Percentiles rank a stretch among this genome's conserved stretches.
Conservation (phyloP, 2,113 vertebrate species). For the Syngnathus scovelli region DNA sequence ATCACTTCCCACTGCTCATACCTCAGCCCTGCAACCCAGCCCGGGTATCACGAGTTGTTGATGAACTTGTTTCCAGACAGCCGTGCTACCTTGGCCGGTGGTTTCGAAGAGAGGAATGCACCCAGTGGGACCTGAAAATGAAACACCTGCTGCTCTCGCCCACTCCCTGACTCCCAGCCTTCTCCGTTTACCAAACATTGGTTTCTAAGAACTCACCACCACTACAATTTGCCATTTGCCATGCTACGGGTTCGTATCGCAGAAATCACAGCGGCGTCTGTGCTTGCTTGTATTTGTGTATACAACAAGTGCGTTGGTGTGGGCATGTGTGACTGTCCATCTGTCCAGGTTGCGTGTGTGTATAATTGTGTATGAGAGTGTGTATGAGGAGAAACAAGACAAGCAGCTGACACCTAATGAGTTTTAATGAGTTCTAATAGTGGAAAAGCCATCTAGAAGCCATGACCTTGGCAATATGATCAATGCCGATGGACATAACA, state of each 20-base stretch:
- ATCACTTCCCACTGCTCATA: conserved; percentile 15
- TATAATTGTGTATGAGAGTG: conserved; percentile 41
- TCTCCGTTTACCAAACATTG: conserved; percentile 74
- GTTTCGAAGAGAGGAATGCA: conserved; percentile 55
- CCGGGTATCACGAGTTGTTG: conserved; percentile 47
- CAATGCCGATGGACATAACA: conserved; percentile 62
- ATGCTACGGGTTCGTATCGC: conserved; percentile 30
- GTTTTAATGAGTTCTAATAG: conserved; percentile 75
- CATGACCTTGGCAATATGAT: conserved; percentile 68
- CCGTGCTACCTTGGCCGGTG: conserved; percentile 50
- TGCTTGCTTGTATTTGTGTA: conserved; percentile 45
- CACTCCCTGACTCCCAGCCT: conserved; percentile 59
- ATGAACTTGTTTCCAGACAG: conserved; percentile 69
- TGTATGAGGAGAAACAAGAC: conserved; percentile 55
- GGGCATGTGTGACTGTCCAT: conserved; percentile 37
- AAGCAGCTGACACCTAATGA: conserved; percentile 74
- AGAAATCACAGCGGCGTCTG: background rate
- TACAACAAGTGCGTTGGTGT: conserved; percentile 33
- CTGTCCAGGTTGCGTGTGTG: conserved; percentile 32
- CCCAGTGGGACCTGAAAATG: conserved; percentile 56
- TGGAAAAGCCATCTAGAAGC: conserved; percentile 70
- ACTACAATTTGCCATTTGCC: conserved; percentile 59
- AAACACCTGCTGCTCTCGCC: conserved; percentile 69
- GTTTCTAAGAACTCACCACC: conserved; percentile 61
- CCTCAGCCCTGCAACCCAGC: background rate